Base-by-base conservation (phyloP, 2,113 vertebrate genomes). In the Struthidea cinerea region DNA sequence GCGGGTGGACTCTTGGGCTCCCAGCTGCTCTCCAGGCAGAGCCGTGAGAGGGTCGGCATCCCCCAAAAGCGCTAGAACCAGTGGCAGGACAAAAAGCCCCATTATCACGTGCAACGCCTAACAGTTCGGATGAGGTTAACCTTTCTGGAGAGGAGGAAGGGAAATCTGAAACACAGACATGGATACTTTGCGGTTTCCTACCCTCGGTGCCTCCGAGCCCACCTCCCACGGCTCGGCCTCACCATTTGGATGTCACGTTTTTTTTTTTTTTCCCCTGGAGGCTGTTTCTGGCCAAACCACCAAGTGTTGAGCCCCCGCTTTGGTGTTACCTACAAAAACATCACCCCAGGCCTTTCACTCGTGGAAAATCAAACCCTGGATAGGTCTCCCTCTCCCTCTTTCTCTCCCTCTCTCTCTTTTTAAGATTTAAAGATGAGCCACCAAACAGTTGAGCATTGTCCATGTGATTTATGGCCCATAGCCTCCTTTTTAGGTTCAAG, bases 361-460 rank as follows among this genome's bases (percentile, higher is more conserved):
- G 69, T 87, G 93, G 84, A 94, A 96, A 97, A 92, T 93, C 94
- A 96, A 98, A 98, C 96, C 80, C 94, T 98, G 92, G 96, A 96
- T 96, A 96, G 96, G 89, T 76, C 86, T 81, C 85, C 35, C 89
- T 92, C 83, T 50, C 63, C 28, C 68, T 94, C 73, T 80, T 70
- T 87, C 65, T 91, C 46, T 69, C 79, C 9, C 93, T 86, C 93
- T 87, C 90, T 92, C 89, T 92, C 89, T 95, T 94, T 94, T 95
- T 93, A 94, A 93, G 97, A 97, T 98, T 91, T 96, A 98, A 98
- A 98, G 98, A 98, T 98, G 98, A 98, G 97, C 98, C 98, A 98
- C 98, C 98, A 98, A 98, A 98, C 98, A 98, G 97, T 98, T 98
- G 98, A 98, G 98, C 98, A 98, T 98, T 98, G 98, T 98, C 98